Evolutionary conservation across 2,888 invertebrate species (phyloP).

Genomic region (Taenaris catops): DNA sequence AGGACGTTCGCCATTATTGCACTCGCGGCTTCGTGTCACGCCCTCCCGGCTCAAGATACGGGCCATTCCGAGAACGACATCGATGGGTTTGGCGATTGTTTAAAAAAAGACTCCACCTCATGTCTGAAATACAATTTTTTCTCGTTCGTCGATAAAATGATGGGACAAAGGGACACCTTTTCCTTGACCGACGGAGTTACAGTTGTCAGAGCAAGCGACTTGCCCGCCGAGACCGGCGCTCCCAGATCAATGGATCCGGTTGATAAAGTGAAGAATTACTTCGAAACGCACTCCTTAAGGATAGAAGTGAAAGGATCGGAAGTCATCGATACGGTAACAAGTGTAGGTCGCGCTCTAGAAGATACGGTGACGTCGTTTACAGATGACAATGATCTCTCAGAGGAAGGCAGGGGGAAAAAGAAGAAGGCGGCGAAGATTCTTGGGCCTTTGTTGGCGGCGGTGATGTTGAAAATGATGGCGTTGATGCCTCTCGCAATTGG

Average conservation of each 20-base stretch:
- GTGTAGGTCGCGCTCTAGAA: slow-evolving; percentile 89
- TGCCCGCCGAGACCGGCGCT: slow-evolving; percentile 86
- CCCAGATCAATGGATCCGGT: slow-evolving; percentile 86
- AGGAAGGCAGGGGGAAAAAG: slow-evolving; percentile 90
- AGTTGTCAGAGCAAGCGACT: slow-evolving; percentile 86
- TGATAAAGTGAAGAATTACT: slow-evolving; percentile 86
- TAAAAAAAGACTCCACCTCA: slow-evolving; percentile 90
- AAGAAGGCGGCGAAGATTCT: slow-evolving; percentile 89
- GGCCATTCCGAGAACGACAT: slow-evolving; percentile 87
- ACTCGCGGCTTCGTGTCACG: slow-evolving; percentile 74
- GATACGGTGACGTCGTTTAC: slow-evolving; percentile 84
- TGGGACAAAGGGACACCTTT: slow-evolving; percentile 89
- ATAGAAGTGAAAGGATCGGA: slow-evolving; percentile 92
- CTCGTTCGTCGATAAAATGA: slow-evolving; percentile 91
- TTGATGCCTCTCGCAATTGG: slow-evolving; percentile 88
- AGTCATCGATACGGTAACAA: slow-evolving; percentile 88
- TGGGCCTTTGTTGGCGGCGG: slow-evolving; percentile 86
- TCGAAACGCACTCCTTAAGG: slow-evolving; percentile 89
- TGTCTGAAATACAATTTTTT: slow-evolving; percentile 93
- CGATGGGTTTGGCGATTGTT: slow-evolving; percentile 88
- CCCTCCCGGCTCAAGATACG: slow-evolving; percentile 86
- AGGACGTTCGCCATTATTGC: slow-evolving; percentile 51
- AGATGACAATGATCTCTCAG: slow-evolving; percentile 80
- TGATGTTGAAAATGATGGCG: slow-evolving; percentile 89
- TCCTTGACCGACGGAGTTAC: slow-evolving; percentile 91